A percentile compares a stretch with the other conserved stretches of the same genome.
Conservation (phyloP, 2,113 vertebrate genomes). For the Sinocyclocheilus rhinocerous region DNA sequence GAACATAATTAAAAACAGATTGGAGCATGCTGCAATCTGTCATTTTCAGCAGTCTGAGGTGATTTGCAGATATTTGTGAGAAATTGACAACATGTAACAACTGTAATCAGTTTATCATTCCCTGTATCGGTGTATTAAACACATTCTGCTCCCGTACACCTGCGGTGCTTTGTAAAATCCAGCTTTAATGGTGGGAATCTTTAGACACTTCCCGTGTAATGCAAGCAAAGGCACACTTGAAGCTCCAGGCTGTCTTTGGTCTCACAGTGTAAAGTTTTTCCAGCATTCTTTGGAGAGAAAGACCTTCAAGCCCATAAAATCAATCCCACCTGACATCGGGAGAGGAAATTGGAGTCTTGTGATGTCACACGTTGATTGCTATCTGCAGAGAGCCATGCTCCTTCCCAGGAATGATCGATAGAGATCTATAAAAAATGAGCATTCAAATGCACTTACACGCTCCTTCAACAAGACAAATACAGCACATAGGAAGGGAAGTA, state of each 20-base stretch:
- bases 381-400: conserved; percentile 60
- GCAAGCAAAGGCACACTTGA: background rate
- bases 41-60: conserved; percentile 18
- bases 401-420: conserved; percentile 64
- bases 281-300: conserved; percentile 55
- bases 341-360: conserved; percentile 66
- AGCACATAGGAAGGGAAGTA: conserved; percentile 30
- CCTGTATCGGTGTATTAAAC: background rate
- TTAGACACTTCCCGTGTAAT: background rate
- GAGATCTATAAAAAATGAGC: conserved; percentile 60
- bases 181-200: background rate
- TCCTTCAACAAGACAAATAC: conserved; percentile 51
- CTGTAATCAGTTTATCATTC: conserved; percentile 30
- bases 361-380: conserved; percentile 64
- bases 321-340: conserved; percentile 65
- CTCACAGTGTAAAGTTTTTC: conserved; percentile 60
- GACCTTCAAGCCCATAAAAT: conserved; percentile 66
- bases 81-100: conserved; percentile 38
- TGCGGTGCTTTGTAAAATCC: background rate
- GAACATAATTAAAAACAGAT: conserved; percentile 42
- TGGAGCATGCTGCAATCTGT: conserved; percentile 27
- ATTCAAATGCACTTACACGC: conserved; percentile 60
- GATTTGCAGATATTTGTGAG: conserved; percentile 26
- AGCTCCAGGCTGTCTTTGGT: conserved; percentile 52
- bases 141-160: conserved; percentile 3